Percentiles rank a stretch among this genome's conserved stretches.
Conservation (phyloP, 2,888 invertebrate species). For the Boloria euphrosyne region DNA sequence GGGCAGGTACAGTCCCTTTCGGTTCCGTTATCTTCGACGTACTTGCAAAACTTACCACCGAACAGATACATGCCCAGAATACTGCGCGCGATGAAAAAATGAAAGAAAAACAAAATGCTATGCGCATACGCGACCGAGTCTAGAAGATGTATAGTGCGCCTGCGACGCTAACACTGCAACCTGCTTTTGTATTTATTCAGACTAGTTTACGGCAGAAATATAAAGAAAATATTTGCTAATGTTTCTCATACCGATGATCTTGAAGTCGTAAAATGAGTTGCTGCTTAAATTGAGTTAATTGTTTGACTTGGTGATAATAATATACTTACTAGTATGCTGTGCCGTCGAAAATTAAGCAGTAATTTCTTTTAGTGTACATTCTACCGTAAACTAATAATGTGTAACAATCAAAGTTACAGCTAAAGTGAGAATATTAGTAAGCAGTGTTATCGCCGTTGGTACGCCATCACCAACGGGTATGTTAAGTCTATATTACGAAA, state of each 20-base stretch:
- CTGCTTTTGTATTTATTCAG: slow-evolving; percentile 41
- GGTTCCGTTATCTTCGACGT: slow-evolving; percentile 91
- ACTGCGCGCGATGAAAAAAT: slow-evolving; percentile 81
- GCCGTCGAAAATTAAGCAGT: background rate
- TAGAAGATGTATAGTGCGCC: slow-evolving; percentile 62
- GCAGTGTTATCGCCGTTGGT: slow-evolving; percentile 77
- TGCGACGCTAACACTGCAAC: slow-evolving; percentile 75
- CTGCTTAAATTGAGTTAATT: too few relatives aligned
- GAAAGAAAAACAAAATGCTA: slow-evolving; percentile 81
- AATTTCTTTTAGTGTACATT: slow-evolving; percentile 8
- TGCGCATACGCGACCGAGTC: slow-evolving; percentile 76
- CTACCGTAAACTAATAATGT: slow-evolving; percentile 26
- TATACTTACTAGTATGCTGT: too few relatives aligned
- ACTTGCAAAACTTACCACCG: slow-evolving; percentile 99
- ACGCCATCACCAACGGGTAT: slow-evolving; percentile 66
- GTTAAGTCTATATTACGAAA: slow-evolving; percentile 58
- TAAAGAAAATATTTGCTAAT: background rate
- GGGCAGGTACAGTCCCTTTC: slow-evolving; percentile 96
- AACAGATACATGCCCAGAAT: slow-evolving; percentile 99
- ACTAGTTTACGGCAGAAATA: slow-evolving; percentile 35
- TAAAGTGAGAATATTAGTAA: slow-evolving; percentile 56
- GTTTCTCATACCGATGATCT: too few relatives aligned
- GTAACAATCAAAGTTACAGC: slow-evolving; percentile 49
- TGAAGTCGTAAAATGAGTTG: too few relatives aligned
- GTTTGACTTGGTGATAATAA: too few relatives aligned